Percentiles rank a stretch among this genome's conserved stretches.
Conservation (phyloP, 1,140 invertebrate species). For the Tetramorium alpestre region DNA sequence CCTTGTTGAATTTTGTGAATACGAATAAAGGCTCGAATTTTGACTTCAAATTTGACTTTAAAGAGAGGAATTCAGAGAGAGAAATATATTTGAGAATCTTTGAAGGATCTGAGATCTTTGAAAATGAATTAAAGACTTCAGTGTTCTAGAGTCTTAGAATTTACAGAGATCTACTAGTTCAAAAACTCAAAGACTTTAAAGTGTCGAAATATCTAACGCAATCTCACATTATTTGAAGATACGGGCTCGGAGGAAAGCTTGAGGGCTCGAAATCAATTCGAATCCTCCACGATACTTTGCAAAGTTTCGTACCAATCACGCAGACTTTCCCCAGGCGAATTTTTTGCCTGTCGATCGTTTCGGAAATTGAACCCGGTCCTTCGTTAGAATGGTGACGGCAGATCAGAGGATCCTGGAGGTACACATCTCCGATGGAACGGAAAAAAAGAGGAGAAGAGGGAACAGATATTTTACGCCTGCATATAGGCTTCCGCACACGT, state of each 20-base stretch:
- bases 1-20: not conserved
- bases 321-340: not conserved
- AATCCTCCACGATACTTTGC: not conserved
- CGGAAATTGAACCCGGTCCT: not conserved
- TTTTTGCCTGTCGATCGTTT: not conserved
- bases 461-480: conserved; percentile 65
- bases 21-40: not conserved
- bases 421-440: not conserved
- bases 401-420: not conserved
- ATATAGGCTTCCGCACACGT: conserved; percentile 67
- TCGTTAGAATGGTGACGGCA: not conserved
- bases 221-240: not conserved
- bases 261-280: not conserved
- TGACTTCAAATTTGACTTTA: not conserved
- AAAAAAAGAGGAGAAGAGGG: not conserved
- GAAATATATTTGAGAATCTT: not conserved
- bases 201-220: not conserved
- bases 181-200: no score
- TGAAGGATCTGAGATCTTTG: not conserved
- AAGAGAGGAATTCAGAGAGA: not conserved
- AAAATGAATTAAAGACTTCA: not conserved
- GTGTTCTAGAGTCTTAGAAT: not conserved
- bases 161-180: no score
- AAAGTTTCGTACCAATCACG: not conserved
- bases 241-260: not conserved